Evolutionary conservation across 2,797 vertebrate genomes (phyloP).

Genomic region (Pseudotriccus pelzelni): DNA sequence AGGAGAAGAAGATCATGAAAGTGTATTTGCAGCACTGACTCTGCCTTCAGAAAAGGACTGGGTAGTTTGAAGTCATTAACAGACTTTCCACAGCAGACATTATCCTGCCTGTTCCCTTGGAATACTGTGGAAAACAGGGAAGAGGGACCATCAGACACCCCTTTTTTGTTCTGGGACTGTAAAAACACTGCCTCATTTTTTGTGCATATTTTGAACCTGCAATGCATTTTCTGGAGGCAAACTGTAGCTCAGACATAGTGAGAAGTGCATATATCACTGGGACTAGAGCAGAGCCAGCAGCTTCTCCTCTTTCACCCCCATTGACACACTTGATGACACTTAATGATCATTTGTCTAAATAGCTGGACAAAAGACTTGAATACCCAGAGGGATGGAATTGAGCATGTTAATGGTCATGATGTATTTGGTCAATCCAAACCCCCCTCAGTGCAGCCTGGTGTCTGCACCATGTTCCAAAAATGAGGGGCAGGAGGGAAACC

Average conservation of each 20-base stretch:
- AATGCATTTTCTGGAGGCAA: background rate
- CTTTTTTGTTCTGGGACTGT: background rate
- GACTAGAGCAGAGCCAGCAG: background rate
- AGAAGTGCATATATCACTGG: background rate
- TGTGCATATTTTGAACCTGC: background rate
- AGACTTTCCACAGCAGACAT: background rate
- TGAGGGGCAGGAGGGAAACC: accelerated
- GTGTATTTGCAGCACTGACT: background rate
- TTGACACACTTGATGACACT: conserved; percentile 22
- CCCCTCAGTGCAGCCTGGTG: background rate
- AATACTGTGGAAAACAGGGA: background rate
- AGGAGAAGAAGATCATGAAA: background rate
- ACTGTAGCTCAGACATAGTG: background rate
- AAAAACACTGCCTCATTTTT: background rate
- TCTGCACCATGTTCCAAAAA: background rate
- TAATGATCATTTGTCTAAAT: conserved; percentile 11
- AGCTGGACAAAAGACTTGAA: background rate
- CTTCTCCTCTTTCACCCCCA: background rate
- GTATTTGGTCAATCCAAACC: background rate
- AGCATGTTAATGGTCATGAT: accelerated
- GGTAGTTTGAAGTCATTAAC: background rate
- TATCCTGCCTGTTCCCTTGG: background rate
- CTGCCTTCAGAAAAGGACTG: background rate
- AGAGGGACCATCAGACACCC: background rate
- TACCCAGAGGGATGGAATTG: background rate